Conservation (phyloP, 2,888 invertebrate genomes). For the Neocrepidodera transversa region DNA sequence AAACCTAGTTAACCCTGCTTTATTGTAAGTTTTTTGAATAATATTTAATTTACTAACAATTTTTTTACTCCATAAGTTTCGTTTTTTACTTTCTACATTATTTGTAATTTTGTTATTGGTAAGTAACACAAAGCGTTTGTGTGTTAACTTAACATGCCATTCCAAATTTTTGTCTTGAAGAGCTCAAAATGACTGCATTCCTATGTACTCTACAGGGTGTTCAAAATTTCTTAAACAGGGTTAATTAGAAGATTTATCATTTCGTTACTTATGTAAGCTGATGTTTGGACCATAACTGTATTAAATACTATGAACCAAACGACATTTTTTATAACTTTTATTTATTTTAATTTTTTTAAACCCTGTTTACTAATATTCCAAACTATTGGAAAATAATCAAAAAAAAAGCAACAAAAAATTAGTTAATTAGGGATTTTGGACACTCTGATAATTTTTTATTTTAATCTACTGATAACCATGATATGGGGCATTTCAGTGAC, state of each 20-base stretch:
- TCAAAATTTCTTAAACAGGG: constrained; percentile 7
- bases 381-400: constrained; percentile 8
- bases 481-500: constrained; percentile 51
- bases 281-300: not conserved
- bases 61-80: constrained; percentile 35
- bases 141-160: constrained; percentile 43
- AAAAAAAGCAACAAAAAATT: too few species aligned
- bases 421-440: constrained; percentile 23
- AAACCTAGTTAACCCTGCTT: constrained; percentile 40
- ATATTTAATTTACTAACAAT: constrained; percentile 48
- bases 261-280: not conserved
- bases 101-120: constrained; percentile 34
- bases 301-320: not conserved
- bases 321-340: not conserved
- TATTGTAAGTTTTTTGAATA: constrained; percentile 42
- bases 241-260: not conserved
- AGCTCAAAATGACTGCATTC: constrained; percentile 52
- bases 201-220: constrained; percentile 31
- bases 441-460: constrained; percentile 25
- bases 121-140: constrained; percentile 18
- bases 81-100: constrained; percentile 32
- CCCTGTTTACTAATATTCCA: not conserved
- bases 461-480: constrained; percentile 35
- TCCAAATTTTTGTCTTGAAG: constrained; percentile 47
- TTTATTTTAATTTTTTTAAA: not conserved